Conservation (phyloP, 1,140 invertebrate genomes). For the Heterodera schachtii region DNA sequence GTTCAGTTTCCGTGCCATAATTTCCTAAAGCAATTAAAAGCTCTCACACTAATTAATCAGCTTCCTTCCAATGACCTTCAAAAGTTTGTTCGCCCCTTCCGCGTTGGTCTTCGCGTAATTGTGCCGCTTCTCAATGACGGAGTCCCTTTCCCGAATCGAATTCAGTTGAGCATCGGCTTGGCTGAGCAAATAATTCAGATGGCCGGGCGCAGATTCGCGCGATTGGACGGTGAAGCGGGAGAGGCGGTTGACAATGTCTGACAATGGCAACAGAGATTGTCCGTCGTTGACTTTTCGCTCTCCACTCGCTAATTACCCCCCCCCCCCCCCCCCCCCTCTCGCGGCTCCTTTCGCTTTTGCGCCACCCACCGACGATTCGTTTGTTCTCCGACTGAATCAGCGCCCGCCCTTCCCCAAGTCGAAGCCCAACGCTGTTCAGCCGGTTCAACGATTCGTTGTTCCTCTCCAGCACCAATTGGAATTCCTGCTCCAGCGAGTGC, state of each 20-base stretch:
- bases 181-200: conserved; percentile 41
- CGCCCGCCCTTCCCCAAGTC: conserved; percentile 34
- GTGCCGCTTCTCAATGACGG: conserved; percentile 55
- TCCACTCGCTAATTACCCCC: no score
- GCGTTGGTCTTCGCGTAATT: conserved; percentile 58
- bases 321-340: neutral
- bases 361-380: conserved; percentile 34
- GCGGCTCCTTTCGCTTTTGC: no score
- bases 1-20: conserved; percentile 59
- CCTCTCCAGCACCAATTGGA: conserved; percentile 47
- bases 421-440: conserved; percentile 21
- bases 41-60: neutral
- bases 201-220: conserved; percentile 11
- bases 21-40: conserved; percentile 33
- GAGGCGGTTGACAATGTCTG: conserved; percentile 44
- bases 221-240: conserved; percentile 35
- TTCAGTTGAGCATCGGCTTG: conserved; percentile 57
- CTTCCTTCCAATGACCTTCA: conserved; percentile 8
- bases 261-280: no score
- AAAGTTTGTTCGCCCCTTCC: conserved; percentile 32
- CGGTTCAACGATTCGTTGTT: conserved; percentile 41
- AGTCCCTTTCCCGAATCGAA: conserved; percentile 47
- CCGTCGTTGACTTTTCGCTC: no score
- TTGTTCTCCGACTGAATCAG: conserved; percentile 35
- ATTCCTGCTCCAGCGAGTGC: conserved; percentile 46